Evolutionary conservation across 1,140 invertebrate genomes (phyloP), one percentile per base, ranked within the genome.

Genomic region (Papilio xuthus): DNA sequence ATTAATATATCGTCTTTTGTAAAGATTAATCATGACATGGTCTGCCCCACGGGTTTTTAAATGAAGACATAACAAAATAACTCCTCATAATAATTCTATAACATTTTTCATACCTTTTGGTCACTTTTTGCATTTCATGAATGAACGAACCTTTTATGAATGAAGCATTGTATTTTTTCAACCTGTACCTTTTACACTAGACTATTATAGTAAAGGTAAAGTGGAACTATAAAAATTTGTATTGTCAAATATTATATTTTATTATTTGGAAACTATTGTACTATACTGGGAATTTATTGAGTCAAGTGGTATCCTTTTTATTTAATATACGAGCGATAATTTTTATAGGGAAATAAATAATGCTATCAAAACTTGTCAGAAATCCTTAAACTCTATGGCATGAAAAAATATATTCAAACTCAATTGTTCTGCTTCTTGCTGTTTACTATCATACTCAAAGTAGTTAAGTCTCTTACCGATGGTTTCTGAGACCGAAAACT

Each of bases 51-150:
- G 74, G 74, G 74, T 41, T 41, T 44, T 60, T 44, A 44, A 13
- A 76, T 76, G 50, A 76, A 76, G 74, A 63, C 50, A 53, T 76
- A 60, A 56, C 50, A 75, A 53, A 37, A 75, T 76, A 18, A 41
- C 18, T 23, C 37, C 26, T 74, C 47, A 63, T 53, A 76, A 76
- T 60, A 56, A 42, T 53, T 76, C 74, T 41, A 76, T 75, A 75
- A 75, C 73, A 50, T 76, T 76, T 63, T 76, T 76, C 74, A 32
- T 60, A 15, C 32, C 32, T 32, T 76, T 63, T 26, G 53, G 50
- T 63, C 53, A 76, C 10, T 76, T 76, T 76, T 76, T 76, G 74
- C 74, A 76, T 76, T 63, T 76, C 12, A 76, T 76, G 53, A 76
- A 76, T 76, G 74, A 63, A 76, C 20, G 50, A 63, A 76, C 73